Base-by-base conservation (phyloP, 2,113 vertebrate species). In the Cathartes aura region DNA sequence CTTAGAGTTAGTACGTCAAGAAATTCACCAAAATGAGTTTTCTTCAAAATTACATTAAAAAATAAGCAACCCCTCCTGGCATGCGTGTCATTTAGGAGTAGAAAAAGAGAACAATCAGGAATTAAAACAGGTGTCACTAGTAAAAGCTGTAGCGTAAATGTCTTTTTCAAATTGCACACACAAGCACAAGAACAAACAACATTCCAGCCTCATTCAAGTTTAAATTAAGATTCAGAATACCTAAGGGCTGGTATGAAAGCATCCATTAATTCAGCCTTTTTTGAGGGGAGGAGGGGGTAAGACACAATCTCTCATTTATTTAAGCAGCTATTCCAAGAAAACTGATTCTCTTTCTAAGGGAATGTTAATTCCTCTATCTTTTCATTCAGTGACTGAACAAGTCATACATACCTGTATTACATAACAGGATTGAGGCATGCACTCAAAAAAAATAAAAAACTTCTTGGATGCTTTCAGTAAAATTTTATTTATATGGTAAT, bases 221-320 rank as follows among this genome's bases (percentile, higher is more conserved):
- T 82, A 89, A 95, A 95, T 91, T 91, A 79, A 85, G 73, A 87
- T 80, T 75, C 70, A 59, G 85, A 87, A 91, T 93, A 97, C 64
- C 84, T 82, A 85, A 84, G 29, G 66, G 53, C 30, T 90, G 40
- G 52, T 72, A 88, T 4, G 22, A 91, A 93, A 87, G 80, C 62
- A 94, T 48, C 70, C 87, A 92, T 89, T 91, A 95, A 75, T 87
- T 81, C 84, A 82, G 91, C 3, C 16, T 79, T 67, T 84, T 80
- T 55, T 60, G 50, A 70, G 29, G 8, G 38, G 21, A 82, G 62
- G 24, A 71, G 29, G 15, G 32, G 3, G 9, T 22, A 90, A 56
- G 19, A 50, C 42, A 82, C 42, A 74, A 55, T n/a, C 55, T 73
- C 63, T 87, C 63, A 52, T 86, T 93, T 92, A 92, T 87, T 95